Conservation (phyloP, 1,140 invertebrate species). For the Bemisia tabaci region DNA sequence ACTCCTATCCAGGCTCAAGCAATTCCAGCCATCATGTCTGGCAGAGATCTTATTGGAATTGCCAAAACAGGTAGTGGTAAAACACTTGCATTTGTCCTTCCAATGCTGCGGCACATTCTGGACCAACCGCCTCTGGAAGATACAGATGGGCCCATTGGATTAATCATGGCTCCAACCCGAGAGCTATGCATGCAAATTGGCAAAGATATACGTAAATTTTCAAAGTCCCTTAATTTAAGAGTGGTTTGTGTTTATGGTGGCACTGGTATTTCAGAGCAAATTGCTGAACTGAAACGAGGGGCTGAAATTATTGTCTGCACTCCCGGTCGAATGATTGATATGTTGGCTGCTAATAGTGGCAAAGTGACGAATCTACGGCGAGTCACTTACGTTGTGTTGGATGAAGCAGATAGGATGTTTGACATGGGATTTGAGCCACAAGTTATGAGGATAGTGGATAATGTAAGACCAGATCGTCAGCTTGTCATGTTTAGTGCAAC, state of each 20-base stretch:
- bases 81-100: conserved; percentile 93
- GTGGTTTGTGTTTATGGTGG: conserved; percentile 98
- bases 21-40: conserved; percentile 97
- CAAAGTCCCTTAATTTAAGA: conserved; percentile 68
- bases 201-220: conserved; percentile 92
- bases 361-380: conserved; percentile 85
- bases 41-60: conserved; percentile 93
- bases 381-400: conserved; percentile 93
- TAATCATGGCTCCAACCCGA: conserved; percentile 96
- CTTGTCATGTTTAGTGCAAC: conserved; percentile 99
- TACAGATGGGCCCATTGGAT: conserved; percentile 88
- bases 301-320: conserved; percentile 99
- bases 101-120: conserved; percentile 95
- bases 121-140: conserved; percentile 88
- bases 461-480: conserved; percentile 90
- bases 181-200: conserved; percentile 99
- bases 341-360: conserved; percentile 92
- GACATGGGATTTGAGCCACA: conserved; percentile 99
- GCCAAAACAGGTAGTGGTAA: conserved; percentile 99
- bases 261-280: conserved; percentile 93
- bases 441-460: conserved; percentile 95
- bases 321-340: conserved; percentile 98
- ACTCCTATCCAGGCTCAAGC: conserved; percentile 98
- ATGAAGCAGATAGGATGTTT: conserved; percentile 99
- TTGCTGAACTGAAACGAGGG: conserved; percentile 93